These are phyloP conservation scores for Psophia crepitans DNA, from an alignment of 2,113 vertebrate species.

Conservation along the genomic window DNA sequence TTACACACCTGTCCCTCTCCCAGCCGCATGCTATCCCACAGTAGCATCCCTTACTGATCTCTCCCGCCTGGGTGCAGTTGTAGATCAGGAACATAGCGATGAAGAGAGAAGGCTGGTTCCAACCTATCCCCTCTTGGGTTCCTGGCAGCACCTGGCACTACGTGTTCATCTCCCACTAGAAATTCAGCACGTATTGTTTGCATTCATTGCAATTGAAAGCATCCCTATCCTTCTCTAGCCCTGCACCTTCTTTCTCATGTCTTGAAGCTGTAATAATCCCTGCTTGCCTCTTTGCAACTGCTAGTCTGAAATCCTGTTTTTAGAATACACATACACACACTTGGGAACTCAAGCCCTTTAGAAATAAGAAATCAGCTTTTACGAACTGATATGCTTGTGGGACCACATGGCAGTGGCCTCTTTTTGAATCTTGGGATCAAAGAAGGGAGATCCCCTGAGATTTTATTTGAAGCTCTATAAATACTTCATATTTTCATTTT, in stretches of 20 bases:
- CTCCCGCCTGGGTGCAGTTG: neutral
- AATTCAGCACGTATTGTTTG: neutral
- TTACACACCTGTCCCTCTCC: neutral
- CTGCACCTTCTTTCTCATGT: neutral
- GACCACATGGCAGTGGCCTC: neutral
- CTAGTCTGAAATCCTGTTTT: neutral
- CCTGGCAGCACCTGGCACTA: neutral
- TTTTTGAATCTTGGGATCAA: neutral
- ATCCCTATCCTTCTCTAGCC: neutral
- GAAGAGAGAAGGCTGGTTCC: neutral
- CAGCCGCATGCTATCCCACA: fast-evolving
- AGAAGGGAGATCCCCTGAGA: neutral
- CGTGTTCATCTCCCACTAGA: neutral
- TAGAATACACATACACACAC: neutral
- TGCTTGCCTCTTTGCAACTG: neutral
- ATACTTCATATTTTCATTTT: neutral
- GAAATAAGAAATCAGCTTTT: neutral
- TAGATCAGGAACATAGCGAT: neutral
- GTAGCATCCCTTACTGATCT: neutral
- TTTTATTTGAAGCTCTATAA: neutral
- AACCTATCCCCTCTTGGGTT: neutral
- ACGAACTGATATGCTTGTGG: neutral
- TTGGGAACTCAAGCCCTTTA: neutral
- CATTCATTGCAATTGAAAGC: neutral
- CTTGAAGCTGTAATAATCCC: neutral